A percentile compares a stretch with the other conserved stretches of the same genome.
Evolutionary conservation across 2,888 invertebrate species (phyloP).

Genomic region (Drosophila affinis): DNA sequence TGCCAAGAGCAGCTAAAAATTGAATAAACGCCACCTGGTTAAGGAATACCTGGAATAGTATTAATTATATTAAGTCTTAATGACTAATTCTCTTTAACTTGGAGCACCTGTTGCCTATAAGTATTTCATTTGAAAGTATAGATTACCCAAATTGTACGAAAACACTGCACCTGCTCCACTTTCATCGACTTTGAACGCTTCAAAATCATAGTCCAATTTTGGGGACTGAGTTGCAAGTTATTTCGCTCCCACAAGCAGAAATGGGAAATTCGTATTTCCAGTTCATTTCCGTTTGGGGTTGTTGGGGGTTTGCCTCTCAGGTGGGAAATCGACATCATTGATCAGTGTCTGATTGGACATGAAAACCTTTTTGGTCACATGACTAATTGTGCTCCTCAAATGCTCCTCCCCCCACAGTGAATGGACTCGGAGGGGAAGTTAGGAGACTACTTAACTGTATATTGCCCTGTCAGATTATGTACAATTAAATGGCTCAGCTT

Average conservation of each 20-base stretch:
- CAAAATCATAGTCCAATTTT: not conserved
- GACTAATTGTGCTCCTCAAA: constrained; percentile 48
- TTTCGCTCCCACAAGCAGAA: not conserved
- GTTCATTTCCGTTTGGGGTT: not conserved
- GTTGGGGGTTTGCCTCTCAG: constrained; percentile 5
- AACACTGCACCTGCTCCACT: not conserved
- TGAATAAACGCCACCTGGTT: too few relatives aligned
- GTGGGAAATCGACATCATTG: constrained; percentile 61
- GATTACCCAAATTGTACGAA: not conserved
- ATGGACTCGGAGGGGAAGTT: constrained; percentile 3
- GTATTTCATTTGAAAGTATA: not conserved
- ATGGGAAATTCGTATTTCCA: constrained; percentile 24
- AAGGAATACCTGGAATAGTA: too few relatives aligned
- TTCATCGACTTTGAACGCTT: not conserved
- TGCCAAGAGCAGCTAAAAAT: too few relatives aligned
- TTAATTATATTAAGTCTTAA: too few relatives aligned
- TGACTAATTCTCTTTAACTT: too few relatives aligned
- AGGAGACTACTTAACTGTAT: not conserved
- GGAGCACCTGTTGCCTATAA: not conserved
- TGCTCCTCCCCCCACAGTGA: constrained; percentile 16
- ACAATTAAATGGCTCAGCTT: constrained; percentile 32
- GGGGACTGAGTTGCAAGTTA: not conserved
- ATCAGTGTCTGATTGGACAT: constrained; percentile 65
- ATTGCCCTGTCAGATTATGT: constrained; percentile 9
- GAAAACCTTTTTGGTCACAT: constrained; percentile 50